Percentiles rank a stretch among this genome's conserved stretches.
phyloP scores from a whole-genome alignment of 1,140 invertebrate genomes.

The Caenorhabditis latens region DNA sequence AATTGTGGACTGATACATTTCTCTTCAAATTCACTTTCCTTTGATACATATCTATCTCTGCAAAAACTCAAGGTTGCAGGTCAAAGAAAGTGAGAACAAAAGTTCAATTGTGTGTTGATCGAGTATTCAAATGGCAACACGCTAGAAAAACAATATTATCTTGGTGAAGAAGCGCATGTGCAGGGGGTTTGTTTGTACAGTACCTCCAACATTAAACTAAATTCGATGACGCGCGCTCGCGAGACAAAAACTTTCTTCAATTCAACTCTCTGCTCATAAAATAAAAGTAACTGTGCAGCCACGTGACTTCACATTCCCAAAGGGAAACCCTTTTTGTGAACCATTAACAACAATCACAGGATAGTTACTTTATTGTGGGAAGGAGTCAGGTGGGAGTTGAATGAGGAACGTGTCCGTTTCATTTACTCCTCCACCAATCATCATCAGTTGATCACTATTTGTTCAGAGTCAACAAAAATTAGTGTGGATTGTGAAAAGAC shows the following conservation, averaged over 20 bases:
- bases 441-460: constrained; percentile 52
- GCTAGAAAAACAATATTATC: no score
- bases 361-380: constrained; percentile 1
- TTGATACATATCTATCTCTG: background rate
- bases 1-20: no score
- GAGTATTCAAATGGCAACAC: no score
- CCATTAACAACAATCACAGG: background rate
- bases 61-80: background rate
- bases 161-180: background rate
- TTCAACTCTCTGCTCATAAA: no score
- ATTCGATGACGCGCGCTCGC: background rate
- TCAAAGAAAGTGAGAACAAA: background rate
- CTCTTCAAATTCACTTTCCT: no score
- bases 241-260: background rate
- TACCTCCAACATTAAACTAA: background rate
- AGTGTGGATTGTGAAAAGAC: constrained; percentile 48
- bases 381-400: constrained; percentile 43
- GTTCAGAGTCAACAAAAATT: constrained; percentile 58
- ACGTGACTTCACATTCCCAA: background rate
- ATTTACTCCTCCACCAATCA: constrained; percentile 31
- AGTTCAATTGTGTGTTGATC: background rate
- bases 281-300: background rate
- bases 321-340: background rate
- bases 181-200: background rate
- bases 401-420: background rate